Evolutionary conservation across 2,797 vertebrate species (phyloP).

Genomic region (Chelonia mydas): DNA sequence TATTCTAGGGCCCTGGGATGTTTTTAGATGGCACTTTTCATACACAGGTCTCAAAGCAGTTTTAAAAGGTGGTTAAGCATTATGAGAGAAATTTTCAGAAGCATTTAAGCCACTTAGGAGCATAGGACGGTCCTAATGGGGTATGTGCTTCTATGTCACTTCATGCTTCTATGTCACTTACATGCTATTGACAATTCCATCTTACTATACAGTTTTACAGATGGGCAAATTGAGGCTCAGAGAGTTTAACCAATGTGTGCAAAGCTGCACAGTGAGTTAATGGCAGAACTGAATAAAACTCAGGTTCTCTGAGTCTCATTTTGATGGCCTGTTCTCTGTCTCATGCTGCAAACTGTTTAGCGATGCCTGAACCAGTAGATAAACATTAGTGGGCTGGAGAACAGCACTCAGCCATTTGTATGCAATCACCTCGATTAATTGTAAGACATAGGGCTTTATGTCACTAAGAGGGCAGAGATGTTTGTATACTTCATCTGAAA

Average conservation of each 20-base stretch:
- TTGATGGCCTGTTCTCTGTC: not conserved
- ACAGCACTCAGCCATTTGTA: not conserved
- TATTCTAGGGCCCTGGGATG: not conserved
- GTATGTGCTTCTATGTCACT: not conserved
- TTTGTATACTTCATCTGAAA: not conserved
- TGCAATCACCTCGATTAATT: too few species aligned
- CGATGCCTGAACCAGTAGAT: not conserved
- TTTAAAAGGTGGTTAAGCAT: not conserved
- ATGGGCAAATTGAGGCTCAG: not conserved
- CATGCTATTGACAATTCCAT: not conserved
- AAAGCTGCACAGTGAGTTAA: not conserved
- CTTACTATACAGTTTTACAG: conserved; percentile 9
- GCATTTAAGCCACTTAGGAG: not conserved
- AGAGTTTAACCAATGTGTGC: not conserved
- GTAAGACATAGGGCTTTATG: not conserved
- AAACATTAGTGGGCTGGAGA: not conserved
- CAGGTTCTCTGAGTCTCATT: not conserved
- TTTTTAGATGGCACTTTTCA: not conserved
- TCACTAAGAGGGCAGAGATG: not conserved
- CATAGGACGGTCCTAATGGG: not conserved
- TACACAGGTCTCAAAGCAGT: not conserved
- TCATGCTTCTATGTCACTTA: not conserved
- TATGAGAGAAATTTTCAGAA: not conserved
- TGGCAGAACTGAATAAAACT: not conserved
- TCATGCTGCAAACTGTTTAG: rapidly evolving